Conservation (phyloP, 2,113 vertebrate genomes). For the Cephalopterus ornatus region DNA sequence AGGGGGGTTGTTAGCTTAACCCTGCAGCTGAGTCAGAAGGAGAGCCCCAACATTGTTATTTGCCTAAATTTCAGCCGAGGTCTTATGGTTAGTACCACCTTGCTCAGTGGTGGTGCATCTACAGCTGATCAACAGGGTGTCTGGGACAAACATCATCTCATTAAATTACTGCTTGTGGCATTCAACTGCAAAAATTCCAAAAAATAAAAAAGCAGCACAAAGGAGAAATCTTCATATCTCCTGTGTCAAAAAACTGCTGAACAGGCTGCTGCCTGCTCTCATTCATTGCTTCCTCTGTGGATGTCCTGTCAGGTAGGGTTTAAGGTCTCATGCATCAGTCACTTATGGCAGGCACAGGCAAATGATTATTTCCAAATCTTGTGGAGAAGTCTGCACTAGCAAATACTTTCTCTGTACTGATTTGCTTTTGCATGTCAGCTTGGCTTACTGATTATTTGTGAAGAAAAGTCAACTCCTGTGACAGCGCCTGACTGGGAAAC, state of each 20-base stretch:
- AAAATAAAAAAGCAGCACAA: not conserved
- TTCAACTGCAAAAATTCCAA: not conserved
- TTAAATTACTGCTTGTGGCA: not conserved
- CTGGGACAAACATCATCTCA: not conserved
- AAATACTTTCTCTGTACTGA: not conserved
- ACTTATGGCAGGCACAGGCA: not conserved
- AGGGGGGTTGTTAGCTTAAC: not conserved
- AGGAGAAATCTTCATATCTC: not conserved
- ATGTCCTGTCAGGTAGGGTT: not conserved
- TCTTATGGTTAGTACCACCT: not conserved
- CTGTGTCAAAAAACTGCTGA: not conserved
- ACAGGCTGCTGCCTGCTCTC: not conserved
- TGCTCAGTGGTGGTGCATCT: not conserved
- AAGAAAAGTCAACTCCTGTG: not conserved
- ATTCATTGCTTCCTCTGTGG: not conserved
- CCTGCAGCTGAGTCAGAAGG: not conserved
- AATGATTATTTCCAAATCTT: not conserved
- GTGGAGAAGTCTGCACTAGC: not conserved
- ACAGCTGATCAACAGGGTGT: not conserved
- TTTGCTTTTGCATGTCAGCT: not conserved
- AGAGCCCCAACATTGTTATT: not conserved
- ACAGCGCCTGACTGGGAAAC: not conserved
- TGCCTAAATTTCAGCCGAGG: not conserved
- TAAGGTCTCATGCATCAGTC: not conserved
- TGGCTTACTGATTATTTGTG: not conserved